Evolutionary conservation across 2,888 invertebrate genomes (phyloP).

Genomic region (Neelides folsomi): DNA sequence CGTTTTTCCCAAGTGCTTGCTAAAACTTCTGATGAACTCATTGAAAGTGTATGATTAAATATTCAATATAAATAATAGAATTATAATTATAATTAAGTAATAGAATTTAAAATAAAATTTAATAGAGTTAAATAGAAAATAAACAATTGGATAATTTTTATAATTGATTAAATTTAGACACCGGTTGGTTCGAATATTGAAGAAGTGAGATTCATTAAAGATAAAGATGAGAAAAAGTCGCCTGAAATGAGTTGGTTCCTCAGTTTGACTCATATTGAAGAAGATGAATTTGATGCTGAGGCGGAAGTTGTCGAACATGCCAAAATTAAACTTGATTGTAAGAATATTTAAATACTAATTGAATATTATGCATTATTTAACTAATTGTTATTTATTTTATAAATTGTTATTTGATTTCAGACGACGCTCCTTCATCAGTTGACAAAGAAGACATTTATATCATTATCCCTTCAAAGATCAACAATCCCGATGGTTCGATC

Average conservation of each 20-base stretch:
- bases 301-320: slow-evolving; percentile 1
- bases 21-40: slow-evolving; percentile 21
- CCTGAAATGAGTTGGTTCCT: slow-evolving; percentile 25
- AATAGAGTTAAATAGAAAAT: no score
- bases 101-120: no score
- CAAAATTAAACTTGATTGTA: slow-evolving; percentile 12
- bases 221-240: slow-evolving; percentile 5
- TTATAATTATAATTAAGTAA: no score
- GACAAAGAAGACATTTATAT: slow-evolving; percentile 17
- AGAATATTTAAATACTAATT: not conserved
- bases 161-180: no score
- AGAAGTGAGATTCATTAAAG: slow-evolving; percentile 9
- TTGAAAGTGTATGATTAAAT: slow-evolving; percentile 22
- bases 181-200: slow-evolving; percentile 16
- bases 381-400: not conserved
- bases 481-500: slow-evolving; percentile 22
- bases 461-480: slow-evolving; percentile 17
- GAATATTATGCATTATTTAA: not conserved
- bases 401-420: slow-evolving; percentile 7
- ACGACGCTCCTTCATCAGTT: slow-evolving; percentile 16
- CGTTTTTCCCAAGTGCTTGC: slow-evolving; percentile 18
- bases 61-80: no score
- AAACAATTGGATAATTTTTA: no score
- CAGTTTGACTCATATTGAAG: slow-evolving; percentile 27
- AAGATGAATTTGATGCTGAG: slow-evolving; percentile 20